A percentile compares a stretch with the other conserved stretches of the same genome.
These are phyloP conservation scores for Pseudorhiza aurosa DNA, from an alignment of 30 jellyfish, hydroid and myxozoan genomes.

Conservation along the genomic window DNA sequence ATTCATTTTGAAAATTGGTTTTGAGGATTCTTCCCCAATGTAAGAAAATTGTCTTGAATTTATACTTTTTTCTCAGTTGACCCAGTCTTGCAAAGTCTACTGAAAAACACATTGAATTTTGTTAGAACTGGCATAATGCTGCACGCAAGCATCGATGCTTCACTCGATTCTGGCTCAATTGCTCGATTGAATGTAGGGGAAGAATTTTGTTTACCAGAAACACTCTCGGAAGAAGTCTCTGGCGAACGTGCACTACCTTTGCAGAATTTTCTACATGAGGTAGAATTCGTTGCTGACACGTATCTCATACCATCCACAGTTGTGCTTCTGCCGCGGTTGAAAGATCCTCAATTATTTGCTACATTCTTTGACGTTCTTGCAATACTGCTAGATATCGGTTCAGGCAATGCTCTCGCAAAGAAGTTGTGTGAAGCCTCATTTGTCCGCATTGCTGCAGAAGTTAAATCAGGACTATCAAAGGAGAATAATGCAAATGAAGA, in stretches of 20 bases:
- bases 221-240: not conserved
- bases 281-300: constrained; percentile 22
- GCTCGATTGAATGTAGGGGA: too few species aligned
- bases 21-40: too few species aligned
- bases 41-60: too few species aligned
- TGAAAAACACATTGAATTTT: not conserved
- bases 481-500: not conserved
- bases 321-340: constrained; percentile 28
- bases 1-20: too few species aligned
- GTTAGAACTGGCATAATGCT: not conserved
- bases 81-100: constrained; percentile 2
- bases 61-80: constrained; percentile 9
- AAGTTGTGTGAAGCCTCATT: constrained; percentile 77
- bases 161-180: too few species aligned
- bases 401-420: constrained; percentile 47
- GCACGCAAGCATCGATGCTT: not conserved
- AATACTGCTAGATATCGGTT: constrained; percentile 1
- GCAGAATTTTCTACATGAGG: constrained; percentile 6
- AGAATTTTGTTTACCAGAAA: not conserved
- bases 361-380: constrained; percentile 56
- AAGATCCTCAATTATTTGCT: constrained; percentile 2
- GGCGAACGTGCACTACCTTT: too few species aligned
- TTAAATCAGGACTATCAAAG: constrained; percentile 19
- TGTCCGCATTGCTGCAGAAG: constrained; percentile 57
- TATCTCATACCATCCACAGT: constrained; percentile 75